phyloP scores from a whole-genome alignment of 2,797 vertebrate species.

The Ispidina lecontei region DNA sequence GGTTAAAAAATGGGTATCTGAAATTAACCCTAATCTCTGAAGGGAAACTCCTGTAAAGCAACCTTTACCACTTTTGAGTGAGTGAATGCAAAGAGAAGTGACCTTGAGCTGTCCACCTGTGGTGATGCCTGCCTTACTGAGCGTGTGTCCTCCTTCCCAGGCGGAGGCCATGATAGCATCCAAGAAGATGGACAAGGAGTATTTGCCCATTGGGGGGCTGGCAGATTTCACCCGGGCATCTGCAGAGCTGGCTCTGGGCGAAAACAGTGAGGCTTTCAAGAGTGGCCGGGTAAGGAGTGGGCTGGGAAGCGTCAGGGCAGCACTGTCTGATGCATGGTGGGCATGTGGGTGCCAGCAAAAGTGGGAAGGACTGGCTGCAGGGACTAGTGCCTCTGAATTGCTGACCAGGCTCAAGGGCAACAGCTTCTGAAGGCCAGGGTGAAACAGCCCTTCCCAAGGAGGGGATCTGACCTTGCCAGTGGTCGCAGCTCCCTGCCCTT shows the following conservation, averaged over 20 bases:
- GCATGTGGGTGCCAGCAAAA: neutral
- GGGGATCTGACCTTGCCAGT: neutral
- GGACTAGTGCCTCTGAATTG: neutral
- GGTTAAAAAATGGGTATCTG: neutral
- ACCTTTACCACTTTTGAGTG: neutral
- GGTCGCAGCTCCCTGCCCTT: neutral
- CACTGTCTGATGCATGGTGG: rapidly evolving
- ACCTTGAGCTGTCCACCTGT: neutral
- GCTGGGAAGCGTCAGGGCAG: neutral
- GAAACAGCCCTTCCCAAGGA: neutral
- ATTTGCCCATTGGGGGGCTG: slow-evolving; percentile 89
- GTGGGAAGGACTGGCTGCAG: neutral
- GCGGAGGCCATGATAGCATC: slow-evolving; percentile 89
- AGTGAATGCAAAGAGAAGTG: neutral
- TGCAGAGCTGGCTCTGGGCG: slow-evolving; percentile 89
- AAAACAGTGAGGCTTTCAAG: slow-evolving; percentile 89
- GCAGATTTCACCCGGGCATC: slow-evolving; percentile 91
- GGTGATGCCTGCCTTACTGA: neutral
- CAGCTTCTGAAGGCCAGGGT: neutral
- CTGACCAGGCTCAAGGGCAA: neutral
- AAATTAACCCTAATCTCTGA: neutral
- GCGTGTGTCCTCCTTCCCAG: slow-evolving; percentile 67
- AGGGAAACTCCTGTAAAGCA: neutral
- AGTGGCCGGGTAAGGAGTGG: slow-evolving; percentile 86
- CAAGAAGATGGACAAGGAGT: slow-evolving; percentile 97